Conservation (phyloP, 2,888 invertebrate species). For the Polia nebulosa region DNA sequence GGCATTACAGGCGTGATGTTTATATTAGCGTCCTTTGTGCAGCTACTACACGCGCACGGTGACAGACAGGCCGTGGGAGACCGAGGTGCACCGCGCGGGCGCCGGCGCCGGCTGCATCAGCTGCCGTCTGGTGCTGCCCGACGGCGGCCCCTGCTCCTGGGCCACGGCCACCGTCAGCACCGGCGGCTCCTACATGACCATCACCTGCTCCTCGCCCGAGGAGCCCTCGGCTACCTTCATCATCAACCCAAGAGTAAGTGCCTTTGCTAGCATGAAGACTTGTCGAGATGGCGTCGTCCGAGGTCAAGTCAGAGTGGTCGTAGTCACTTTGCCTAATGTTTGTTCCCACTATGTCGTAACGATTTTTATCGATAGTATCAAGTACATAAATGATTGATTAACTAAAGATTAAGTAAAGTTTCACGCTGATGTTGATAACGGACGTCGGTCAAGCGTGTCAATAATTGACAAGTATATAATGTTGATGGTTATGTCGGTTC, state of each 20-base stretch:
- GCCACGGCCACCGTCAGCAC: slow-evolving; percentile 92
- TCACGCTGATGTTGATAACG: background rate
- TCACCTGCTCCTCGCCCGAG: slow-evolving; percentile 94
- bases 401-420: background rate
- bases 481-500: slow-evolving; percentile 15
- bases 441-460: slow-evolving; percentile 1
- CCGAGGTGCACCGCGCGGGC: slow-evolving; percentile 93
- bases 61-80: slow-evolving; percentile 92
- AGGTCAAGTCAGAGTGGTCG: no score
- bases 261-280: slow-evolving; percentile 94
- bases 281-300: no score
- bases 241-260: slow-evolving; percentile 90
- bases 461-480: slow-evolving; percentile 11
- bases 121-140: slow-evolving; percentile 91
- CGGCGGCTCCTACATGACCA: slow-evolving; percentile 92
- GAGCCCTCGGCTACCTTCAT: slow-evolving; percentile 91
- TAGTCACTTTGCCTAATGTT: no score
- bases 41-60: slow-evolving; percentile 95
- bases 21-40: slow-evolving; percentile 15
- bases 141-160: slow-evolving; percentile 91
- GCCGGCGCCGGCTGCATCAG: slow-evolving; percentile 92
- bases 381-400: background rate
- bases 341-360: no score
- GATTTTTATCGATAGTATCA: no score
- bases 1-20: background rate